Conservation (phyloP, 2,888 invertebrate genomes). For the Cosmorhoe ocellata region DNA sequence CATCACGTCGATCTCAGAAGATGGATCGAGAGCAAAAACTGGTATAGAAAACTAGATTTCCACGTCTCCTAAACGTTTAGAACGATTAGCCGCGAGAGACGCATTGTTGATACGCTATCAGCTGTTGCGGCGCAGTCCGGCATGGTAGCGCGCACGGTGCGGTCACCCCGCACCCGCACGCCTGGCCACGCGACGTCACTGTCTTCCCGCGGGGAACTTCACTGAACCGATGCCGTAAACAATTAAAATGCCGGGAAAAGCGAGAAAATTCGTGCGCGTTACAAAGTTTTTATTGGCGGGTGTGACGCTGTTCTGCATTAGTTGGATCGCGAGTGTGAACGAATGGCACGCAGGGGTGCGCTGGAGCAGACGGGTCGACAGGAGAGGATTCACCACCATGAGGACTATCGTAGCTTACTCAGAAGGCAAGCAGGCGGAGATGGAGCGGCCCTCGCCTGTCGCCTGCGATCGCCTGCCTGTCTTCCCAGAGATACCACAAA, state of each 20-base stretch:
- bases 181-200: slow-evolving; percentile 36
- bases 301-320: slow-evolving; percentile 69
- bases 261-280: slow-evolving; percentile 61
- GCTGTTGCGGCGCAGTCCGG: slow-evolving; percentile 77
- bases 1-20: slow-evolving; percentile 46
- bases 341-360: slow-evolving; percentile 65
- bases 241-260: slow-evolving; percentile 52
- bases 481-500: slow-evolving; percentile 56
- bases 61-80: slow-evolving; percentile 66
- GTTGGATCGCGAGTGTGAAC: slow-evolving; percentile 71
- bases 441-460: slow-evolving; percentile 72
- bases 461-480: slow-evolving; percentile 67
- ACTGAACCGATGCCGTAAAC: slow-evolving; percentile 39
- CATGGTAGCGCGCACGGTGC: slow-evolving; percentile 72
- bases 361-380: slow-evolving; percentile 48
- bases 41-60: slow-evolving; percentile 76
- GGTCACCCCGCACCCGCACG: slow-evolving; percentile 61
- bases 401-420: slow-evolving; percentile 84
- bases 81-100: slow-evolving; percentile 70
- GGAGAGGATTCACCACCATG: slow-evolving; percentile 61
- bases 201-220: slow-evolving; percentile 39
- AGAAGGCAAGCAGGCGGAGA: slow-evolving; percentile 77
- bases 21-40: slow-evolving; percentile 58
- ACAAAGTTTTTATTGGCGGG: slow-evolving; percentile 67
- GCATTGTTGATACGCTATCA: slow-evolving; percentile 80